These are phyloP conservation scores for Pectinophora gossypiella DNA, from an alignment of 1,140 invertebrate genomes.

Conservation along the genomic window DNA sequence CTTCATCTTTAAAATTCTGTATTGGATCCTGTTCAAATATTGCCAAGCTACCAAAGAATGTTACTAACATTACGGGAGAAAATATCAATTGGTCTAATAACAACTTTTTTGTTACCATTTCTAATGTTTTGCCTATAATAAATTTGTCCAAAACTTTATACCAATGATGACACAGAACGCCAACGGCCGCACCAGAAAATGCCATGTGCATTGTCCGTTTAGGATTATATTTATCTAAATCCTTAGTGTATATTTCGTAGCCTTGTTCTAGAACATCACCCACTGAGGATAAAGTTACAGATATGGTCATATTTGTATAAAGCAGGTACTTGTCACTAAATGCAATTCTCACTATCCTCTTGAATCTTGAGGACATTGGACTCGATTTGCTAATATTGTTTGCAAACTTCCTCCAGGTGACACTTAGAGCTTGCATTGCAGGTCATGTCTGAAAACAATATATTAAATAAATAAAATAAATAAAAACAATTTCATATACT, in stretches of 20 bases:
- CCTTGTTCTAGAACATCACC: slow-evolving; percentile 92
- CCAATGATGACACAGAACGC: slow-evolving; percentile 91
- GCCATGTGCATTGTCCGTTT: slow-evolving; percentile 87
- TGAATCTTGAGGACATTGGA: slow-evolving; percentile 26
- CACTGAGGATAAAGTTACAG: slow-evolving; percentile 82
- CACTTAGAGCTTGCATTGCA: slow-evolving; percentile 50
- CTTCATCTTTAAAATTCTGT: slow-evolving; percentile 81
- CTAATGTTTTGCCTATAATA: slow-evolving; percentile 81
- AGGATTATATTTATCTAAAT: slow-evolving; percentile 79
- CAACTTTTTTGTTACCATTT: slow-evolving; percentile 89
- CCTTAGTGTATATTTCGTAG: slow-evolving; percentile 84
- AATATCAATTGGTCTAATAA: slow-evolving; percentile 91
- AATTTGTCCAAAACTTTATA: slow-evolving; percentile 79
- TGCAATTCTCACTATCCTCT: slow-evolving; percentile 52
- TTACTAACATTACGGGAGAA: slow-evolving; percentile 88
- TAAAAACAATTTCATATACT: not conserved
- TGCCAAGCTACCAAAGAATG: slow-evolving; percentile 88
- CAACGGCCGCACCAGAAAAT: slow-evolving; percentile 85
- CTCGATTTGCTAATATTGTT: slow-evolving; percentile 28
- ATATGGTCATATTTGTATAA: slow-evolving; percentile 91
- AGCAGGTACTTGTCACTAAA: slow-evolving; percentile 87
- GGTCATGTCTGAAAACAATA: not conserved
- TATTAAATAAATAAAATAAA: not conserved
- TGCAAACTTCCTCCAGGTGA: slow-evolving; percentile 48
- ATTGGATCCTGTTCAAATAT: slow-evolving; percentile 81